Conservation (phyloP, 2,113 vertebrate genomes). For the Regulus satrapa region DNA sequence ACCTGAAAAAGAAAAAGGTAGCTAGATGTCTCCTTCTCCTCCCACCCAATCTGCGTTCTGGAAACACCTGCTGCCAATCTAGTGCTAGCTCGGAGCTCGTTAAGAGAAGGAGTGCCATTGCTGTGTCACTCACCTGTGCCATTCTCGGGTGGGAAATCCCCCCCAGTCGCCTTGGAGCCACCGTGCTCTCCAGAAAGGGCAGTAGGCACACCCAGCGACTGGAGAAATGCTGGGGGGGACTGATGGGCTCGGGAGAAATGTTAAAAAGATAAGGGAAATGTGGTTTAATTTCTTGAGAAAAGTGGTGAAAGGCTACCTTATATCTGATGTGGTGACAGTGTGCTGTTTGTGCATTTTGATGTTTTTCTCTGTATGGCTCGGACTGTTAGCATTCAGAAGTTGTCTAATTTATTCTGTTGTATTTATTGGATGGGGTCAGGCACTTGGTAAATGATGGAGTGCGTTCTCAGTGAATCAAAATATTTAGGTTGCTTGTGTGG, state of each 20-base stretch:
- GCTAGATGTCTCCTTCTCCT: neutral
- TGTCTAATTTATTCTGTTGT: constrained; percentile 35
- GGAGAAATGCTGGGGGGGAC: neutral
- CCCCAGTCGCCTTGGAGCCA: neutral
- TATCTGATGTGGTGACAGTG: neutral
- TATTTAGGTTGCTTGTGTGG: constrained; percentile 63
- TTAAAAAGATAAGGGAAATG: neutral
- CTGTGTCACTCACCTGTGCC: constrained; percentile 14
- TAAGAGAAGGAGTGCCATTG: too few relatives aligned
- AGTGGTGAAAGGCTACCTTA: neutral
- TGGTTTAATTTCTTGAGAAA: neutral
- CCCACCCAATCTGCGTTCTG: neutral
- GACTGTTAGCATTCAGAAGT: neutral
- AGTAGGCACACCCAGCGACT: neutral
- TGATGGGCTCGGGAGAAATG: neutral
- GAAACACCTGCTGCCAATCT: neutral
- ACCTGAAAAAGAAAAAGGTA: neutral
- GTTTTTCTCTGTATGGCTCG: neutral
- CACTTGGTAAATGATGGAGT: constrained; percentile 55
- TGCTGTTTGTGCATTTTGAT: neutral
- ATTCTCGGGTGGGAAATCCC: neutral
- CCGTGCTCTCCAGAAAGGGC: neutral
- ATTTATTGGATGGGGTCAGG: constrained; percentile 32
- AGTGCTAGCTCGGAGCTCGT: neutral
- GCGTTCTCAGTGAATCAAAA: constrained; percentile 64